phyloP scores from a whole-genome alignment of 2,797 vertebrate genomes.

The Xenentodon cancila region DNA sequence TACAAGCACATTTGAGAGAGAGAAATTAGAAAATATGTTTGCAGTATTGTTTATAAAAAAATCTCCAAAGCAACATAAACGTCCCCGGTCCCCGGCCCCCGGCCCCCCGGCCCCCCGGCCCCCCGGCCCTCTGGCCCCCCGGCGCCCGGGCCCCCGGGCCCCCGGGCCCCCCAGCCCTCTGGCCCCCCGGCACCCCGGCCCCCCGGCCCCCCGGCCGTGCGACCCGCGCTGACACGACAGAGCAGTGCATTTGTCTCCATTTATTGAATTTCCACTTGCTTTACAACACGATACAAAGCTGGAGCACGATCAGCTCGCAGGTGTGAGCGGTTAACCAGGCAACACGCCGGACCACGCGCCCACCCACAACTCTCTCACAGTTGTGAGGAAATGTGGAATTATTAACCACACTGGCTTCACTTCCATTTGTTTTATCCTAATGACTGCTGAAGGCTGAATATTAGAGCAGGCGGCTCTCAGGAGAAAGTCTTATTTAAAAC shows the following conservation, averaged over 20 bases:
- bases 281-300: conserved; percentile 66
- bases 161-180: too few relatives aligned
- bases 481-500: background rate
- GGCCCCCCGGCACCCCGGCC: conserved; percentile 30
- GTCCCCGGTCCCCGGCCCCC: too few relatives aligned
- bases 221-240: background rate
- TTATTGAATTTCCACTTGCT: conserved; percentile 71
- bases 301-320: conserved; percentile 51
- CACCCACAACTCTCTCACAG: too few relatives aligned
- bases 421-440: conserved; percentile 8
- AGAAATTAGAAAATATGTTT: too few relatives aligned
- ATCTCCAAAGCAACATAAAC: too few relatives aligned
- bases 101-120: too few relatives aligned
- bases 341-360: too few relatives aligned
- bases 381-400: background rate
- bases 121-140: too few relatives aligned
- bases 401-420: conserved; percentile 3
- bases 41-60: too few relatives aligned
- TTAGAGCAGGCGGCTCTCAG: background rate
- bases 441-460: background rate
- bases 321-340: too few relatives aligned
- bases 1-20: too few relatives aligned
- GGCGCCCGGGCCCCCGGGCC: too few relatives aligned
- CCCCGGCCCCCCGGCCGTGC: conserved; percentile 27
- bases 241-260: conserved; percentile 37